These are phyloP conservation scores for Regulus satrapa DNA, from an alignment of 2,113 vertebrate species.

Conservation along the genomic window DNA sequence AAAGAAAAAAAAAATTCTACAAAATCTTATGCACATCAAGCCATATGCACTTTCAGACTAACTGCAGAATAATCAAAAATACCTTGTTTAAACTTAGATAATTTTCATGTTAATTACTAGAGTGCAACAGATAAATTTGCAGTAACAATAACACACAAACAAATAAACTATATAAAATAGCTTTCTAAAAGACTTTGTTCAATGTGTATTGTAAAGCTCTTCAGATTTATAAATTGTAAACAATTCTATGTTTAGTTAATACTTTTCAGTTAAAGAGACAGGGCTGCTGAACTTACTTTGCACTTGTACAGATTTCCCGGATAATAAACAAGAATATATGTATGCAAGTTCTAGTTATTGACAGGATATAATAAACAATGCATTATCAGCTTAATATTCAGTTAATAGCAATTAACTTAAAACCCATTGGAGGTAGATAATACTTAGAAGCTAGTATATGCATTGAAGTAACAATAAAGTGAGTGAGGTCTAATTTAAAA, in stretches of 20 bases:
- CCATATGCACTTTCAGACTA: no score
- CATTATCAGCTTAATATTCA: neutral
- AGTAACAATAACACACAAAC: neutral
- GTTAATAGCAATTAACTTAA: neutral
- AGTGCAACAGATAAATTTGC: neutral
- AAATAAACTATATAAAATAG: neutral
- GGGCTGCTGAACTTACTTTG: neutral
- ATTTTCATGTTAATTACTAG: neutral
- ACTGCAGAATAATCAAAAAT: neutral
- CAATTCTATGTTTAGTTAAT: neutral
- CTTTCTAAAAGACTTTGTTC: neutral
- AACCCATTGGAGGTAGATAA: neutral
- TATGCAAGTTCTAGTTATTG: neutral
- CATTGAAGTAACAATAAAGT: neutral
- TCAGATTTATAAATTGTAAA: neutral
- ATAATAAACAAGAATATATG: neutral
- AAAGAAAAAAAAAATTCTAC: no score
- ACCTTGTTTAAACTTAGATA: neutral
- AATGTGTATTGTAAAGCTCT: neutral
- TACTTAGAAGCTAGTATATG: neutral
- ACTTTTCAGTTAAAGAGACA: neutral
- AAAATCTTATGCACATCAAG: no score
- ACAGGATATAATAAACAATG: neutral
- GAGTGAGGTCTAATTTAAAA: neutral
- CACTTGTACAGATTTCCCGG: neutral